A percentile compares a stretch with the other conserved stretches of the same genome.
Evolutionary conservation across 1,140 invertebrate genomes (phyloP).

Genomic region (Lanistes nyassanus): DNA sequence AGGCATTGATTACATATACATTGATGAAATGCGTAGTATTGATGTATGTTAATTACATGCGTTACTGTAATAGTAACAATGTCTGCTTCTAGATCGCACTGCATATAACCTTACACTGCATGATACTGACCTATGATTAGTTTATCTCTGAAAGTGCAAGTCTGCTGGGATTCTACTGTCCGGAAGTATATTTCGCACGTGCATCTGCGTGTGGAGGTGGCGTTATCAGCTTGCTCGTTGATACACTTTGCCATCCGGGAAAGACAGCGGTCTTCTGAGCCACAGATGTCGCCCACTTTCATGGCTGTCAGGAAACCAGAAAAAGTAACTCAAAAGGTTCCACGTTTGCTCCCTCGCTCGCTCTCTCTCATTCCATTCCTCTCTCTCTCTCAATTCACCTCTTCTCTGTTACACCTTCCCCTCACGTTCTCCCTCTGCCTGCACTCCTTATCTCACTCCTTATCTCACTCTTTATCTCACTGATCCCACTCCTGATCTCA

Average conservation of each 20-base stretch:
- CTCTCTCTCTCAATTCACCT: too few species aligned
- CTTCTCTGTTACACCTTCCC: too few species aligned
- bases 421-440: too few species aligned
- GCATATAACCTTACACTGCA: neutral
- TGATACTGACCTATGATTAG: conserved; percentile 3
- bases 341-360: too few species aligned
- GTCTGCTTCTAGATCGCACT: neutral
- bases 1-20: neutral
- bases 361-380: too few species aligned
- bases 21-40: neutral
- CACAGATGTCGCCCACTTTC: conserved; percentile 10
- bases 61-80: neutral
- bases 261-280: conserved; percentile 5
- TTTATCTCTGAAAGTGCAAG: conserved; percentile 5
- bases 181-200: conserved; percentile 15
- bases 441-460: too few species aligned
- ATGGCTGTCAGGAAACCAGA: conserved; percentile 4
- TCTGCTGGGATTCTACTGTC: neutral
- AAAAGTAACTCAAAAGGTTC: neutral
- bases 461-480: too few species aligned
- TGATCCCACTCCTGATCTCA: too few species aligned
- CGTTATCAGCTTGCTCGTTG: conserved; percentile 18
- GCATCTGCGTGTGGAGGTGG: conserved; percentile 14
- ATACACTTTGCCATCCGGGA: conserved; percentile 13
- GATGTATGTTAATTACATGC: neutral